Evolutionary conservation across 2,888 invertebrate species (phyloP), one percentile per base, ranked within the genome.

Genomic region (Lasioglossum figueresi): DNA sequence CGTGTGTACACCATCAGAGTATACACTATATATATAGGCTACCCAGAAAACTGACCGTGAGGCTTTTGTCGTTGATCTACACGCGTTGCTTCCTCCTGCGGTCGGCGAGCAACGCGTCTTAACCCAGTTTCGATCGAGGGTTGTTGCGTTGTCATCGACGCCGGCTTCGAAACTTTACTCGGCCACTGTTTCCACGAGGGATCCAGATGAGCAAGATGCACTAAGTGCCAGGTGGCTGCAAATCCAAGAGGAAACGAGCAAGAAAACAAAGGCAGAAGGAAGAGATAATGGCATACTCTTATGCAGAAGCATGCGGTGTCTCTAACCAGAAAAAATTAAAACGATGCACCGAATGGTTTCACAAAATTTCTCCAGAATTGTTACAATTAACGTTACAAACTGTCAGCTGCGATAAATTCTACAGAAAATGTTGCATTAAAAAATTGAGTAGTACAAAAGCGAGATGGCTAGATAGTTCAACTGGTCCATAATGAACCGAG

Each of bases 101-200:
- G 63, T 63, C 84, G 70, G 59, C 80, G n/a, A 52, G n/a, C 52
- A 68, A 45, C n/a, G 45, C 48, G 71, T 80, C 77, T 78, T 90
- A 91, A 90, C 90, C 91, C 77, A 91, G 83, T 91, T 90, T 84
- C 88, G 48, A 63, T 10, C 66, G 80, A 80, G 70, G 70, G 74
- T 74, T 72, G 81, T 63, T 77, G 23, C 66, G 70, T 68, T 72
- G 79, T 79, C 83, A 71, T 80, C 88, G 82, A 77, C 34, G 70
- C 78, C 80, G 56, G 70, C 73, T 83, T 76, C 70, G 74, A 72
- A 89, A 88, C 82, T 77, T 34, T 63, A 63, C n/a, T 45, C 27
- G 19, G 19, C 63, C 68, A 34, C 72, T 56, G 43, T 76, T 76
- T 63, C 71, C 43, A 52, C 40, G n/a, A 23, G 59, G 31, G 31